Conservation (phyloP, 2,888 invertebrate species). For the Chironomus riparius region DNA sequence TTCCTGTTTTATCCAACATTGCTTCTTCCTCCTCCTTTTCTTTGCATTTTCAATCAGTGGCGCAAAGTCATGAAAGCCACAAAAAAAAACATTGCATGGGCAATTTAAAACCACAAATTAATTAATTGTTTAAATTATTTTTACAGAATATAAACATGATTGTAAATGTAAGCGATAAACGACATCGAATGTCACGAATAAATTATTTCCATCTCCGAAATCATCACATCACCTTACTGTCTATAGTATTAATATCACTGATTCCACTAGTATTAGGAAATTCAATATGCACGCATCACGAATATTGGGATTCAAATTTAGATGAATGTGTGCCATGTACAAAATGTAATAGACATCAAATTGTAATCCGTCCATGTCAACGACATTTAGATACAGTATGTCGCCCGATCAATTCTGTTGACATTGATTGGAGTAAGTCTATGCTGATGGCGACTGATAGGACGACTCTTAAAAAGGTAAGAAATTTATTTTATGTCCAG, state of each 20-base stretch:
- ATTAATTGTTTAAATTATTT: too few relatives aligned
- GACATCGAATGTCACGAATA: neutral
- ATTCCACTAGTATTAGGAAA: conserved; percentile 10
- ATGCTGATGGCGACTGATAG: conserved; percentile 37
- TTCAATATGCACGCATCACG: conserved; percentile 46
- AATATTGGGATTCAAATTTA: conserved; percentile 60
- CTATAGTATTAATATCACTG: conserved; percentile 5
- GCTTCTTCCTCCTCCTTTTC: neutral
- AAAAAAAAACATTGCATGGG: too few relatives aligned
- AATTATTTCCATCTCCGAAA: neutral
- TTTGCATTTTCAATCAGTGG: too few relatives aligned
- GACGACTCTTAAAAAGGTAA: neutral
- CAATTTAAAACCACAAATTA: too few relatives aligned
- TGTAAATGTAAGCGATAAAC: neutral
- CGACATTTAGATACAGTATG: conserved; percentile 66
- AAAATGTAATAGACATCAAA: conserved; percentile 52
- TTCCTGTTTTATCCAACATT: neutral
- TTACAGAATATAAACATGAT: too few relatives aligned
- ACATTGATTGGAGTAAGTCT: conserved; percentile 52
- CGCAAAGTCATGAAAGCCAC: too few relatives aligned
- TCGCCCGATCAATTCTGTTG: conserved; percentile 56
- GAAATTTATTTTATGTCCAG: neutral
- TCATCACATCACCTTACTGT: neutral
- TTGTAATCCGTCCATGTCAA: conserved; percentile 64
- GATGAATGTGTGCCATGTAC: conserved; percentile 62